Conservation (phyloP, 2,888 invertebrate genomes). For the Labia minor region DNA sequence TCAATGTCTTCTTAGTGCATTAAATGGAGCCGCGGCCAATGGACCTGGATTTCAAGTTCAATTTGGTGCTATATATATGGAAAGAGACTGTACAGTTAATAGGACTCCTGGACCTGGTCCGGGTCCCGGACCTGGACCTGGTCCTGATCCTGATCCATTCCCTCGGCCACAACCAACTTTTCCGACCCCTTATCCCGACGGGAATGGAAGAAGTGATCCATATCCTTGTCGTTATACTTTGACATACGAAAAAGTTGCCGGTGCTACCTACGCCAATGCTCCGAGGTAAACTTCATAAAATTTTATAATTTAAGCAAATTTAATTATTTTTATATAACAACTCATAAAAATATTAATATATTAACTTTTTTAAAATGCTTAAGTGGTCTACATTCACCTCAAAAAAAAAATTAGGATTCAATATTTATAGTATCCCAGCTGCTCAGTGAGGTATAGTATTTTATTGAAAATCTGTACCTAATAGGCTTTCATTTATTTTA, state of each 20-base stretch:
- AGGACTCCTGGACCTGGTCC: constrained; percentile 23
- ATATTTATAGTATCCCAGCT: too few relatives aligned
- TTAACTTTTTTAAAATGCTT: neutral
- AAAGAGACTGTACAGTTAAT: constrained; percentile 30
- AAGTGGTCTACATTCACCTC: neutral
- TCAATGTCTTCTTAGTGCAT: constrained; percentile 35
- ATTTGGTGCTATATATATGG: constrained; percentile 34
- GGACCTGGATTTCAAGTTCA: constrained; percentile 33
- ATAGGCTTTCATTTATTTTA: too few relatives aligned
- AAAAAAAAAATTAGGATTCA: too few relatives aligned
- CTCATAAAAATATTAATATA: neutral
- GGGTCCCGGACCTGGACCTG: constrained; percentile 26
- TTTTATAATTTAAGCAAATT: neutral
- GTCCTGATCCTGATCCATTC: constrained; percentile 26
- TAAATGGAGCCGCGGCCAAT: constrained; percentile 33
- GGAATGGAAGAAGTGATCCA: constrained; percentile 24
- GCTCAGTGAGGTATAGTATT: too few relatives aligned
- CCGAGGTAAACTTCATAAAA: constrained; percentile 32
- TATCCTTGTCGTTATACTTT: constrained; percentile 32
- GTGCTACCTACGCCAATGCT: constrained; percentile 32
- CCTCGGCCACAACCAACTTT: neutral
- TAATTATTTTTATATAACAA: neutral
- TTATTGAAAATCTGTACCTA: too few relatives aligned
- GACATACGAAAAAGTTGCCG: constrained; percentile 35
- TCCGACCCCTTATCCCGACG: constrained; percentile 21